A percentile compares a stretch with the other conserved stretches of the same genome.
phyloP scores from a whole-genome alignment of 2,113 vertebrate species.

The Calyptomena viridis region DNA sequence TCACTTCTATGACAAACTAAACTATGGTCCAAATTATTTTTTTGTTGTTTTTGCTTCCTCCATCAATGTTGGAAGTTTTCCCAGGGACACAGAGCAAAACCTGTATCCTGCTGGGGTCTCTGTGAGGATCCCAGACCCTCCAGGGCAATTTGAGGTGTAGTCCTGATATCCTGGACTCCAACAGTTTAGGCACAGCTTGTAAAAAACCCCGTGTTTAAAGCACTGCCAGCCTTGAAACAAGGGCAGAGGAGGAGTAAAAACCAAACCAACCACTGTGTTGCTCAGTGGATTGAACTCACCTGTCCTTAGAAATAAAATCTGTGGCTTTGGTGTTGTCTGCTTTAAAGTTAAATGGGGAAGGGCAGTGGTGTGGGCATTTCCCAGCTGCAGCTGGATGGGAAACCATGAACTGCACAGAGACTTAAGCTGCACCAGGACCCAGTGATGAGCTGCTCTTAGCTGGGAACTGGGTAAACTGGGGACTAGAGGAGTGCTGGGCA shows the following conservation, averaged over 20 bases:
- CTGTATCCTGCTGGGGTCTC: too few species aligned
- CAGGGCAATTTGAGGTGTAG: too few species aligned
- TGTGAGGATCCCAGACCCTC: too few species aligned
- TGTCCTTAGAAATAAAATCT: not conserved
- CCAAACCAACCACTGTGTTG: not conserved
- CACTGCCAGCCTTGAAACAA: constrained; percentile 47
- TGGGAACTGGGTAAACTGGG: not conserved
- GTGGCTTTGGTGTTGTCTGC: not conserved
- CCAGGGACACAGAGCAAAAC: too few species aligned
- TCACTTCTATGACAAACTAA: too few species aligned
- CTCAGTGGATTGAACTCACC: not conserved
- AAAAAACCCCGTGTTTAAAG: constrained; percentile 58
- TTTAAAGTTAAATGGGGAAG: not conserved
- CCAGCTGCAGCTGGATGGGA: not conserved
- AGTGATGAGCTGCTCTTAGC: too few species aligned
- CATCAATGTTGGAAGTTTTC: too few species aligned
- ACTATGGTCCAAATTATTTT: too few species aligned
- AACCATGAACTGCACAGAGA: not conserved
- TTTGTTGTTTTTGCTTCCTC: too few species aligned
- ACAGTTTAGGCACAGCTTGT: not conserved
- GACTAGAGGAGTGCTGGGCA: rapidly evolving
- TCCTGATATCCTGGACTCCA: too few species aligned
- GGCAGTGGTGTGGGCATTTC: not conserved
- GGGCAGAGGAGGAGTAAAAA: not conserved
- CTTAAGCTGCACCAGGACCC: not conserved